These are phyloP conservation scores for Notarius lentiginosus DNA, from an alignment of 2,113 vertebrate genomes.

Conservation along the genomic window DNA sequence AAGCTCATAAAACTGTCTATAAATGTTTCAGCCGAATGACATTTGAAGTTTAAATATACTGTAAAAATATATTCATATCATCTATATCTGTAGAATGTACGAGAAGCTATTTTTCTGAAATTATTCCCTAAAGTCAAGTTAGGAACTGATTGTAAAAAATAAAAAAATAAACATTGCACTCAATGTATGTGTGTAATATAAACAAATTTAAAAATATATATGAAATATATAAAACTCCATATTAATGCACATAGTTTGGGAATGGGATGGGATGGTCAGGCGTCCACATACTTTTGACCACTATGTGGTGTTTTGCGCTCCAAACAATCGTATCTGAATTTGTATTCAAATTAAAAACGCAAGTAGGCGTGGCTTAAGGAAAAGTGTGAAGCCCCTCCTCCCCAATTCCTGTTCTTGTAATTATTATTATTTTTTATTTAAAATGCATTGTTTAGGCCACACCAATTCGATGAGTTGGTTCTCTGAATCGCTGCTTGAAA, in stretches of 20 bases:
- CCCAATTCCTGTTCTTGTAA: not conserved
- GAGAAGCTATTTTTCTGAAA: too few species aligned
- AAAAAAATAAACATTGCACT: too few species aligned
- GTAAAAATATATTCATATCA: not conserved
- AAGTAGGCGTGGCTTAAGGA: not conserved
- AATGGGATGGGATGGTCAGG: not conserved
- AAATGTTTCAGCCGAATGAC: not conserved
- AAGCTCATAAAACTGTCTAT: not conserved
- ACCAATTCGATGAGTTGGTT: too few species aligned
- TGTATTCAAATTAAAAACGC: not conserved
- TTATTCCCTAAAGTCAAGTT: too few species aligned
- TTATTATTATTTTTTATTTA: not conserved
- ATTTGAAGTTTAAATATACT: not conserved
- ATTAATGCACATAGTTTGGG: not conserved
- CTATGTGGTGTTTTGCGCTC: not conserved
- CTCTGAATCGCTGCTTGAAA: too few species aligned
- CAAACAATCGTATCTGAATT: not conserved
- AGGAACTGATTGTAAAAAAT: too few species aligned
- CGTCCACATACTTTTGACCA: not conserved
- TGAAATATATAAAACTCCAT: too few species aligned
- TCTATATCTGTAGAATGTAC: too few species aligned
- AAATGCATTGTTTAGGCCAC: not conserved
- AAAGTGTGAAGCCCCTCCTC: too few species aligned
- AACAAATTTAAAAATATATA: too few species aligned
- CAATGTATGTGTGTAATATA: too few species aligned